Percentiles rank a stretch among this genome's conserved stretches.
Evolutionary conservation across 2,888 invertebrate species (phyloP).

Genomic region (Drosophila quinaria): DNA sequence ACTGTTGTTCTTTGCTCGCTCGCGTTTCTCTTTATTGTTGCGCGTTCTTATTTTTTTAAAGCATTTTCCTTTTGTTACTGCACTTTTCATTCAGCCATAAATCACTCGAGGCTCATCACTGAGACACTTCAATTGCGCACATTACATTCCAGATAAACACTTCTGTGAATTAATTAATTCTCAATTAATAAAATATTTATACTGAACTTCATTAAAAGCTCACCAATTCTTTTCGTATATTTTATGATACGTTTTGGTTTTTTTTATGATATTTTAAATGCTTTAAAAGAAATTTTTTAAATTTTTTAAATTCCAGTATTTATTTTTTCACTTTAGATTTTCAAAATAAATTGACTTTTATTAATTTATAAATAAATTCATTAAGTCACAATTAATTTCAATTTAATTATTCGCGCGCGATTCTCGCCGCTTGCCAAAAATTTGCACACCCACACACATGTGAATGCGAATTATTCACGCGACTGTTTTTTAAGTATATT

Average conservation of each 20-base stretch:
- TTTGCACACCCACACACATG: neutral
- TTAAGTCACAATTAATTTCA: conserved; percentile 5
- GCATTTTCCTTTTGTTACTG: conserved; percentile 50
- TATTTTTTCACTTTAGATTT: neutral
- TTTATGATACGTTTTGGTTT: too few relatives aligned
- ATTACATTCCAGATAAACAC: conserved; percentile 20
- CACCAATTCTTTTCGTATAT: neutral
- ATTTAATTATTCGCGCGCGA: conserved; percentile 22
- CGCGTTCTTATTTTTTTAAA: conserved; percentile 33
- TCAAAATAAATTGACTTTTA: neutral
- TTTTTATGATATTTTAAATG: neutral
- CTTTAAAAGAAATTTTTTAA: neutral
- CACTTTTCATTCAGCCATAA: conserved; percentile 42
- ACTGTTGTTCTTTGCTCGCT: conserved; percentile 12
- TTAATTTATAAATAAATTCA: neutral
- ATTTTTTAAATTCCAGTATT: neutral
- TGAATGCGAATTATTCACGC: neutral
- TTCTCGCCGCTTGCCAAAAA: conserved; percentile 2
- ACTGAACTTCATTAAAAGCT: conserved; percentile 12
- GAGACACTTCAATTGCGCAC: conserved; percentile 36
- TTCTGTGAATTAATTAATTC: conserved; percentile 1
- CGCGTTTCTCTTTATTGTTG: conserved; percentile 37
- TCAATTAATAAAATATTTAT: conserved; percentile 8
- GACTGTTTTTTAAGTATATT: conserved; percentile 2
- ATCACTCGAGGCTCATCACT: conserved; percentile 31